These are phyloP conservation scores for Drosophila mimica DNA, from an alignment of 2,888 invertebrate genomes.

Conservation along the genomic window DNA sequence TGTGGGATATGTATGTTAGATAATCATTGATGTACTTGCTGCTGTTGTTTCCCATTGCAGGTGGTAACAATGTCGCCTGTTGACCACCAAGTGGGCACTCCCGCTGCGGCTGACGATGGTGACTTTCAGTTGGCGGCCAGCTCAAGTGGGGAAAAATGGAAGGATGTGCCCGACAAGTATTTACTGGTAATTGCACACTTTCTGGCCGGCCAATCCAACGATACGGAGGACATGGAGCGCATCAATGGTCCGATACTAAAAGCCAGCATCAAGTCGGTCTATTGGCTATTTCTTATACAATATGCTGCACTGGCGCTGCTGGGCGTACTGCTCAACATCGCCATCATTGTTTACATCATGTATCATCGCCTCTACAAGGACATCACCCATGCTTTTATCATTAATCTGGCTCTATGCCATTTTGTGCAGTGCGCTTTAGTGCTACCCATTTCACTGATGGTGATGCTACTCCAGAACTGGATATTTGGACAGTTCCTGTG, in stretches of 20 bases:
- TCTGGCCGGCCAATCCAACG: conserved; percentile 81
- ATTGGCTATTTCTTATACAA: conserved; percentile 88
- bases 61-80: conserved; percentile 68
- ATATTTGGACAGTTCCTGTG: conserved; percentile 90
- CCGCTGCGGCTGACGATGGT: conserved; percentile 29
- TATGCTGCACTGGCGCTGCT: conserved; percentile 87
- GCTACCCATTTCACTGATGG: conserved; percentile 89
- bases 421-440: conserved; percentile 89
- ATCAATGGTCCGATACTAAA: conserved; percentile 88
- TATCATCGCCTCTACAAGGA: conserved; percentile 86
- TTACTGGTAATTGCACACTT: conserved; percentile 82
- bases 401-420: conserved; percentile 89
- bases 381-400: conserved; percentile 88
- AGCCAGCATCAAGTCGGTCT: conserved; percentile 86
- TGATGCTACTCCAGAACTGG: conserved; percentile 90
- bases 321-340: conserved; percentile 87
- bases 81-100: conserved; percentile 53
- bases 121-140: conserved; percentile 65
- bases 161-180: conserved; percentile 83
- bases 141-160: conserved; percentile 71
- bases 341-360: conserved; percentile 87
- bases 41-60: conserved; percentile 40
- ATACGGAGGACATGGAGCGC: conserved; percentile 83
- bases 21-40: conserved; percentile 25
- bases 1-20: conserved; percentile 17